phyloP scores from a whole-genome alignment of 1,140 invertebrate genomes.

The Pseudoatta argentina region DNA sequence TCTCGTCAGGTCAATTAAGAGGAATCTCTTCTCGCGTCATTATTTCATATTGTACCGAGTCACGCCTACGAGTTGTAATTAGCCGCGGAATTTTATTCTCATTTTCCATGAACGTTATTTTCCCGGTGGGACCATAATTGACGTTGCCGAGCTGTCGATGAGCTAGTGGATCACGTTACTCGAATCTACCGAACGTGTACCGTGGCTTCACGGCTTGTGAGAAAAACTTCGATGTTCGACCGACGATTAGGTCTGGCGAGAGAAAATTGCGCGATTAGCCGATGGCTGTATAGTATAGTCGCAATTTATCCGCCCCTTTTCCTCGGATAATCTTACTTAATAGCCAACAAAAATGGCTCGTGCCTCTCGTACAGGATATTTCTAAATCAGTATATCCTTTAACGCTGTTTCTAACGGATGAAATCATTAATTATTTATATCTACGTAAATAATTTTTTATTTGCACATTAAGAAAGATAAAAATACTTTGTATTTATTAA shows the following conservation, averaged over 20 bases:
- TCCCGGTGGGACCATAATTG: slow-evolving; percentile 34
- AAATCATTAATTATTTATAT: slow-evolving; percentile 28
- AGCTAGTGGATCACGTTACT: slow-evolving; percentile 34
- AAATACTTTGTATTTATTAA: not conserved
- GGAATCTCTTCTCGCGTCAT: slow-evolving; percentile 44
- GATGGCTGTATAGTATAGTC: not conserved
- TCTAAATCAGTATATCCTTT: slow-evolving; percentile 20
- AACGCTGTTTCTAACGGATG: not conserved
- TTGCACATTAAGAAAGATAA: not conserved
- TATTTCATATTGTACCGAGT: slow-evolving; percentile 32
- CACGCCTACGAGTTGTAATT: slow-evolving; percentile 50
- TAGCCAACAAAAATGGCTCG: slow-evolving; percentile 36
- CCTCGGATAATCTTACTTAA: slow-evolving; percentile 55
- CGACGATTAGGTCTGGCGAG: slow-evolving; percentile 30
- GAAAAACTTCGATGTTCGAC: slow-evolving; percentile 49
- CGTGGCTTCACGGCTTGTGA: slow-evolving; percentile 30
- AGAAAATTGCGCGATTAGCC: slow-evolving; percentile 61
- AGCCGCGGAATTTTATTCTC: slow-evolving; percentile 57
- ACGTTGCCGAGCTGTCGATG: slow-evolving; percentile 39
- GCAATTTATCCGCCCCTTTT: slow-evolving; percentile 48
- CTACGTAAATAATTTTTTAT: not conserved
- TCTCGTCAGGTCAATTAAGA: slow-evolving; percentile 57
- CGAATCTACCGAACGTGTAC: slow-evolving; percentile 5
- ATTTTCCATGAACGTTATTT: slow-evolving; percentile 20
- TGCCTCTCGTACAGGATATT: slow-evolving; percentile 16